These are phyloP conservation scores for Drosophila mulleri DNA, from an alignment of 2,888 invertebrate species.

Conservation along the genomic window DNA sequence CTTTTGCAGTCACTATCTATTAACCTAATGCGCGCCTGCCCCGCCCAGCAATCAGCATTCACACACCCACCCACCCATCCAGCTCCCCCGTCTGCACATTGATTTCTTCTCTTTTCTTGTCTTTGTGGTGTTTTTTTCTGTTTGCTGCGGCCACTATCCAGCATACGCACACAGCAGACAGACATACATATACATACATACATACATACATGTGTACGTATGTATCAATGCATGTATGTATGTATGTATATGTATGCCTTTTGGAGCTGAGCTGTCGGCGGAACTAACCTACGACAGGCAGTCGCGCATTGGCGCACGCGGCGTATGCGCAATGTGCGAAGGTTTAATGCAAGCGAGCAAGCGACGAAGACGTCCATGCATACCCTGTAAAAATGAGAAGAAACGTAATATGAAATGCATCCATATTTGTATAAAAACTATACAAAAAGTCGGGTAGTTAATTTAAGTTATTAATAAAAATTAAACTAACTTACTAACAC, in stretches of 20 bases:
- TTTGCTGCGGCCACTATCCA: constrained; percentile 26
- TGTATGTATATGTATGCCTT: not conserved
- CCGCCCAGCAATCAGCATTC: constrained; percentile 33
- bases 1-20: constrained; percentile 56
- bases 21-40: constrained; percentile 45
- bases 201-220: not conserved
- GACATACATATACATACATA: not conserved
- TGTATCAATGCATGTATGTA: too few relatives aligned
- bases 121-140: not conserved
- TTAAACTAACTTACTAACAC: too few relatives aligned
- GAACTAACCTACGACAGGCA: constrained; percentile 62
- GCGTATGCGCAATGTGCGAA: constrained; percentile 54
- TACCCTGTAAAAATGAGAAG: constrained; percentile 22
- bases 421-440: too few relatives aligned
- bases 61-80: not conserved
- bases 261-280: constrained; percentile 17
- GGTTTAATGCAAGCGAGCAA: constrained; percentile 22
- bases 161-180: not conserved
- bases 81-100: not conserved
- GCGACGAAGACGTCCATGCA: not conserved
- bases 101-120: constrained; percentile 11
- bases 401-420: not conserved
- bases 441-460: too few relatives aligned
- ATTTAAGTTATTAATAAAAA: too few relatives aligned
- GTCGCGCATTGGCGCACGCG: constrained; percentile 48